phyloP scores from a whole-genome alignment of 2,888 invertebrate species.

The Drosophila birchii region DNA sequence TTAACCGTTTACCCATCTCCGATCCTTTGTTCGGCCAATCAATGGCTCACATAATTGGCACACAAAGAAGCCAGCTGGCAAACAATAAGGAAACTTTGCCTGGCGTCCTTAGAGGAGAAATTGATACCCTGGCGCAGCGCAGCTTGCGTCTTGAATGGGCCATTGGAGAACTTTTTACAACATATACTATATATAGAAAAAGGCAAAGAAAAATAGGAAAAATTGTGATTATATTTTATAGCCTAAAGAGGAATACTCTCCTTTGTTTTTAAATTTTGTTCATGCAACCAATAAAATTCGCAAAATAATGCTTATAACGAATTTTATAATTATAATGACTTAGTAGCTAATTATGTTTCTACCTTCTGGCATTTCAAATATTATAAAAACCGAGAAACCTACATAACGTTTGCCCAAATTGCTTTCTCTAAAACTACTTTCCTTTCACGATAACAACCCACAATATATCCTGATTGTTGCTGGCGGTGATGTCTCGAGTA shows the following conservation, averaged over 20 bases:
- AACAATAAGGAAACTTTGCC: constrained; percentile 24
- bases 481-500: not conserved
- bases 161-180: not conserved
- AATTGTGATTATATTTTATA: constrained; percentile 8
- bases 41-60: constrained; percentile 48
- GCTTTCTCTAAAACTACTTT: not conserved
- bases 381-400: not conserved
- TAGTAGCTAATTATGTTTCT: too few relatives aligned
- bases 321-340: not conserved
- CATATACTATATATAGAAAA: not conserved
- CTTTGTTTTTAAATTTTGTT: constrained; percentile 4
- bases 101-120: not conserved
- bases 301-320: not conserved
- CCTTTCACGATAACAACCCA: not conserved
- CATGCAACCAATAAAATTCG: constrained; percentile 2
- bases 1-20: constrained; percentile 13
- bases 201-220: too few relatives aligned
- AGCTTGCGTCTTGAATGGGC: not conserved
- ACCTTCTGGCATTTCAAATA: not conserved
- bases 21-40: constrained; percentile 42
- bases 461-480: not conserved
- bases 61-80: constrained; percentile 25
- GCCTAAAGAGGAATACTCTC: not conserved
- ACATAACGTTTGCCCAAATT: not conserved
- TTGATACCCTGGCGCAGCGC: constrained; percentile 16